Evolutionary conservation across 1,140 invertebrate species (phyloP).

Genomic region (Lordiphosa mommai): DNA sequence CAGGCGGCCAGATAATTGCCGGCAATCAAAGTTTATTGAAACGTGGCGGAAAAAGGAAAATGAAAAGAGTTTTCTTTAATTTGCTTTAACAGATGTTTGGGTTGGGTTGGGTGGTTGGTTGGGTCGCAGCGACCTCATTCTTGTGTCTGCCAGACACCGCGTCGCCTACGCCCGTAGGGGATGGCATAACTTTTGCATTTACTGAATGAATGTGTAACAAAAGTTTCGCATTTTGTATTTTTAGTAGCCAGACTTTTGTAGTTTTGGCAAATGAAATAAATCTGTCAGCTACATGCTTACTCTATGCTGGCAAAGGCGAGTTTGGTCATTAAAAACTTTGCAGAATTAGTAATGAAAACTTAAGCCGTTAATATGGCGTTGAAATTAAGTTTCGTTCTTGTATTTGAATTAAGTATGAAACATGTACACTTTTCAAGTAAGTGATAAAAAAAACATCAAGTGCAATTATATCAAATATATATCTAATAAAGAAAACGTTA

Average conservation of each 20-base stretch:
- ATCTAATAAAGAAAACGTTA: too few relatives aligned
- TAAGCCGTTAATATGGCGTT: too few relatives aligned
- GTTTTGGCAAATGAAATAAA: constrained; percentile 21
- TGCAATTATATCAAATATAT: too few relatives aligned
- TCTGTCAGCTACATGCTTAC: constrained; percentile 13
- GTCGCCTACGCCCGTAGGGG: constrained; percentile 39
- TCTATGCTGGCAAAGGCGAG: neutral
- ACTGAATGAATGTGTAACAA: constrained; percentile 56
- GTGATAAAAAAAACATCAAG: too few relatives aligned
- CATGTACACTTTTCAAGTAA: too few relatives aligned
- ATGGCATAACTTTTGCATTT: constrained; percentile 36
- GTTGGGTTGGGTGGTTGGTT: neutral
- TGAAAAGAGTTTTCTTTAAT: neutral
- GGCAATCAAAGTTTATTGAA: constrained; percentile 73
- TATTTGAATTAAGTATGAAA: too few relatives aligned
- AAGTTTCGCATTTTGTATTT: constrained; percentile 39
- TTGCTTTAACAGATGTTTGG: constrained; percentile 16
- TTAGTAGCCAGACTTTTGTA: constrained; percentile 28
- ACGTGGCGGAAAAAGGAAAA: constrained; percentile 40
- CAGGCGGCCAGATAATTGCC: constrained; percentile 66
- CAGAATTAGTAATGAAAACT: too few relatives aligned
- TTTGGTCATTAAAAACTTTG: neutral
- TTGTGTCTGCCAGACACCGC: constrained; percentile 48
- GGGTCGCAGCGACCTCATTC: constrained; percentile 19
- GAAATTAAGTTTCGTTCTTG: too few relatives aligned